These are phyloP conservation scores for Drosophila prolongata DNA, from an alignment of 2,888 invertebrate genomes.

Conservation along the genomic window DNA sequence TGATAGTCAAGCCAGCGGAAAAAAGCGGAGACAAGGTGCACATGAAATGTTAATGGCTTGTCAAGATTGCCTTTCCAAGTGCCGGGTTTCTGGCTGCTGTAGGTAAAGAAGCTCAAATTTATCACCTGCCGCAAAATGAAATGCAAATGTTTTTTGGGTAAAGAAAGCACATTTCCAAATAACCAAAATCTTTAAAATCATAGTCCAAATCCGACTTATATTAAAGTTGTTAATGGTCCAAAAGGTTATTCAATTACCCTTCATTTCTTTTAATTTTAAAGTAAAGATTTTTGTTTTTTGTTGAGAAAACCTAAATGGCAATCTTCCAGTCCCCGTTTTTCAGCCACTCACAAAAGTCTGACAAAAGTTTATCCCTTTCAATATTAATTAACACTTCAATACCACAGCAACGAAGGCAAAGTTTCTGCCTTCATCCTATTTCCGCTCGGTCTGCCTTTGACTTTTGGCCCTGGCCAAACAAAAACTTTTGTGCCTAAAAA, in stretches of 20 bases:
- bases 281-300: neutral
- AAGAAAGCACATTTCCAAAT: slow-evolving; percentile 1
- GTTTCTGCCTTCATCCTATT: slow-evolving; percentile 51
- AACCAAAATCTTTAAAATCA: too few species aligned
- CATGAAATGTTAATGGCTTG: slow-evolving; percentile 78
- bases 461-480: slow-evolving; percentile 61
- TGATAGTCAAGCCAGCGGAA: slow-evolving; percentile 64
- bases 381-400: slow-evolving; percentile 84
- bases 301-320: slow-evolving; percentile 5
- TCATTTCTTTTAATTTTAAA: neutral
- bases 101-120: slow-evolving; percentile 51
- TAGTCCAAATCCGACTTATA: neutral
- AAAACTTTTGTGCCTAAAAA: slow-evolving; percentile 72
- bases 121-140: slow-evolving; percentile 48
- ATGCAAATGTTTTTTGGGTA: slow-evolving; percentile 48
- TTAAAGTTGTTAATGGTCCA: neutral
- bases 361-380: slow-evolving; percentile 83
- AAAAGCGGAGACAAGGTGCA: slow-evolving; percentile 72
- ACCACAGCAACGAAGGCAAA: slow-evolving; percentile 72
- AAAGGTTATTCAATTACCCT: slow-evolving; percentile 1
- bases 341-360: slow-evolving; percentile 72
- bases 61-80: slow-evolving; percentile 67
- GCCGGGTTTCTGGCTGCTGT: slow-evolving; percentile 5
- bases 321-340: neutral
- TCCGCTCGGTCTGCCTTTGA: slow-evolving; percentile 55